These are phyloP conservation scores for Amazona guildingii DNA, from an alignment of 2,113 vertebrate genomes.

Conservation along the genomic window DNA sequence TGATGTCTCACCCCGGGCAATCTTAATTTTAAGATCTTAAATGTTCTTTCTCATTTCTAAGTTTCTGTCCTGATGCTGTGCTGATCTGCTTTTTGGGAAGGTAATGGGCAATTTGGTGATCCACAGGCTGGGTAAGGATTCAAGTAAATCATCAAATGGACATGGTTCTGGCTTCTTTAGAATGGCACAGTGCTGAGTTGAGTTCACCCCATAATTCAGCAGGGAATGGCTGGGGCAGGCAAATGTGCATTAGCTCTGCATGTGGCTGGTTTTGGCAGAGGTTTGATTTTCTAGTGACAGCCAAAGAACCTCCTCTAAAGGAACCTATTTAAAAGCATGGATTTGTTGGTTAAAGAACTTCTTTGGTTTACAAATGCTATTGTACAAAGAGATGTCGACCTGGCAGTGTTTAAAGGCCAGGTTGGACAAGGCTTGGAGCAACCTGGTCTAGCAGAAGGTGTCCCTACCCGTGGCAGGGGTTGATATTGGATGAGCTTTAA, in stretches of 20 bases:
- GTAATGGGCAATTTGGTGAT: not conserved
- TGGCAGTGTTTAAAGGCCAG: not conserved
- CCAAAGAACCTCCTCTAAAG: not conserved
- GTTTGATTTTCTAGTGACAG: not conserved
- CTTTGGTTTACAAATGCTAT: not conserved
- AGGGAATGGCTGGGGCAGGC: not conserved
- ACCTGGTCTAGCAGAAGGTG: not conserved
- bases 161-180: not conserved
- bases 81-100: not conserved
- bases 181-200: rapidly evolving
- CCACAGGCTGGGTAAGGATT: not conserved
- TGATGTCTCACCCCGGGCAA: not conserved
- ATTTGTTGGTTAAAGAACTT: not conserved
- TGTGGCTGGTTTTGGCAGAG: not conserved
- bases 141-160: not conserved
- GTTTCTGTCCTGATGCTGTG: not conserved
- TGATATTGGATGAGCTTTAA: not conserved
- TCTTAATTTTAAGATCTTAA: not conserved
- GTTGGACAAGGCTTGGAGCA: not conserved
- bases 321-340: not conserved
- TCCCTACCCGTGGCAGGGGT: not conserved
- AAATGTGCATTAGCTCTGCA: rapidly evolving
- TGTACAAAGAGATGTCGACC: not conserved
- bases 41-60: not conserved
- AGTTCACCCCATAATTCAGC: not conserved